Conservation (phyloP, 2,888 invertebrate genomes). For the Chloroclysta siterata region DNA sequence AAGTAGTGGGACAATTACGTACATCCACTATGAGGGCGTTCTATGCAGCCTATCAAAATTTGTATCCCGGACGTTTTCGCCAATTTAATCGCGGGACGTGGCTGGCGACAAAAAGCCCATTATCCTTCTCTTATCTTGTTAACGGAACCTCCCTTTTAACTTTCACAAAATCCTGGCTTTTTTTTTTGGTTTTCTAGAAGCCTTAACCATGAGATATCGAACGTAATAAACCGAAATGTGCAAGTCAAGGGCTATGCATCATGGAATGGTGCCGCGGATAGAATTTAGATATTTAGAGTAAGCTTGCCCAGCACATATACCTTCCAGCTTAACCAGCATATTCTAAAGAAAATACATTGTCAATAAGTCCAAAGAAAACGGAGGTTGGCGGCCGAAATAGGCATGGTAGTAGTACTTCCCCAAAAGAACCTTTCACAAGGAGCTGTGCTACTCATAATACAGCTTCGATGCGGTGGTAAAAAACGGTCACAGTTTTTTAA, state of each 20-base stretch:
- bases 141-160: conserved; percentile 71
- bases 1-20: conserved; percentile 41
- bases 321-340: too few relatives aligned
- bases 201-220: neutral
- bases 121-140: conserved; percentile 75
- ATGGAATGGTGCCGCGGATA: too few relatives aligned
- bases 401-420: too few relatives aligned
- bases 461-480: neutral
- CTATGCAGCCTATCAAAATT: conserved; percentile 57
- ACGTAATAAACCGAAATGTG: neutral
- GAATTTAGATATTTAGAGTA: too few relatives aligned
- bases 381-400: too few relatives aligned
- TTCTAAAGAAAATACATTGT: too few relatives aligned
- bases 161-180: conserved; percentile 63
- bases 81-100: conserved; percentile 68
- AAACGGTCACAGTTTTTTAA: neutral
- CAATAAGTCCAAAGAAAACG: too few relatives aligned
- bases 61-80: conserved; percentile 60
- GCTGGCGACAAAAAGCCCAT: conserved; percentile 72
- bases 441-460: too few relatives aligned
- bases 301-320: too few relatives aligned
- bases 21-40: conserved; percentile 33
- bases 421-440: too few relatives aligned
- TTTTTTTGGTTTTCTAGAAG: conserved; percentile 35
- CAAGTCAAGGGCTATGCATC: too few relatives aligned